Evolutionary conservation across 2,113 vertebrate species (phyloP).

Genomic region (Alosa alosa): DNA sequence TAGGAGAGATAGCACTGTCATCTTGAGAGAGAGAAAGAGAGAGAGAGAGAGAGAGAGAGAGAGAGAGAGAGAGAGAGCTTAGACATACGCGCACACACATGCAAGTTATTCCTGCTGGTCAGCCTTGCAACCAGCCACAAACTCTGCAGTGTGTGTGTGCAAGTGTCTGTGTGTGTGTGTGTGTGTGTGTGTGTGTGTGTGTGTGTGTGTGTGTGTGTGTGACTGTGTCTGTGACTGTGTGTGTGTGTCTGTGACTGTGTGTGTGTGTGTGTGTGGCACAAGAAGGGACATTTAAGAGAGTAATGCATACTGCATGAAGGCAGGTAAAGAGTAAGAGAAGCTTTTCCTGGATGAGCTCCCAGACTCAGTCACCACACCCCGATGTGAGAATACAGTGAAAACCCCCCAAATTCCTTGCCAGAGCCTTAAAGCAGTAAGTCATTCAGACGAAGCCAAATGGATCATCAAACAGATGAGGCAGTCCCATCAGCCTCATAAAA

Average conservation of each 20-base stretch:
- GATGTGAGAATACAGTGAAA: not conserved
- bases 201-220: not conserved
- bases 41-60: not conserved
- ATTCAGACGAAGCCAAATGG: conserved; percentile 7
- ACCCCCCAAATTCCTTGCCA: not conserved
- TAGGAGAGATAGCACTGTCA: not conserved
- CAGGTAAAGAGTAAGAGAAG: not conserved
- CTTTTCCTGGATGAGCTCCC: conserved; percentile 14
- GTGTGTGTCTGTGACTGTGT: not conserved
- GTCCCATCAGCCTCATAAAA: not conserved
- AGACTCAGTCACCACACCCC: conserved; percentile 3
- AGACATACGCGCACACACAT: no score
- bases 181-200: conserved; percentile 8
- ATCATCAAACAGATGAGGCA: conserved; percentile 3
- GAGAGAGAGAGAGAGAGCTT: not conserved
- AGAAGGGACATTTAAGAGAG: not conserved
- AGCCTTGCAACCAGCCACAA: not conserved
- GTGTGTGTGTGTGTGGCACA: not conserved
- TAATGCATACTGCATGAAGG: not conserved
- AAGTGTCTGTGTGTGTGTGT: not conserved
- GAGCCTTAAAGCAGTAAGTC: conserved; percentile 14
- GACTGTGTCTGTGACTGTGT: not conserved
- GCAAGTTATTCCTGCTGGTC: not conserved
- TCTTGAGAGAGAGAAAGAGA: not conserved
- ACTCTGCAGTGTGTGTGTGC: not conserved